Evolutionary conservation across 2,888 invertebrate species (phyloP).

Genomic region (Drosophila longiperda): DNA sequence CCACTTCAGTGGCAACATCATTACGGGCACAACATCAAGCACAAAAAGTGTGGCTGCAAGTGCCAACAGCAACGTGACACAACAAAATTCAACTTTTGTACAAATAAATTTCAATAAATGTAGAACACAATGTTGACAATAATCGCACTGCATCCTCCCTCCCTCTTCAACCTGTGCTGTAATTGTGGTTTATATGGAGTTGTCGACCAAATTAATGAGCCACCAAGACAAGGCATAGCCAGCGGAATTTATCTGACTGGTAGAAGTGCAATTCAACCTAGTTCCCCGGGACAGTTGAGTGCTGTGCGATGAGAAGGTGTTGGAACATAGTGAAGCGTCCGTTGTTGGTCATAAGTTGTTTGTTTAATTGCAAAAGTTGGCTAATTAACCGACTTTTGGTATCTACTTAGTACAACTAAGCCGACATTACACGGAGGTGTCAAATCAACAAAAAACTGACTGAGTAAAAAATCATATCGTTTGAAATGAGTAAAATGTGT

Average conservation of each 20-base stretch:
- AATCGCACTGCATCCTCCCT: neutral
- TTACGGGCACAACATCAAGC: conserved; percentile 41
- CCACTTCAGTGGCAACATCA: conserved; percentile 33
- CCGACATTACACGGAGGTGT: neutral
- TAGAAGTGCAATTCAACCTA: conserved; percentile 25
- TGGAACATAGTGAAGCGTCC: neutral
- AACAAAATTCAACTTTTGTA: conserved; percentile 49
- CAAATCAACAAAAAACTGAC: neutral
- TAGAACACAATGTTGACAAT: conserved; percentile 58
- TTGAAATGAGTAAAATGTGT: neutral
- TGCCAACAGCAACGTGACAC: conserved; percentile 30
- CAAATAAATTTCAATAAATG: conserved; percentile 73
- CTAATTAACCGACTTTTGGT: conserved; percentile 63
- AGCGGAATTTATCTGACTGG: conserved; percentile 39
- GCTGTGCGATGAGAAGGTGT: neutral
- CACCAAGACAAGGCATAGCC: conserved; percentile 21
- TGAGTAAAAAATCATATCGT: no score
- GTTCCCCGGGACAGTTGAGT: conserved; percentile 4
- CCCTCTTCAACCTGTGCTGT: neutral
- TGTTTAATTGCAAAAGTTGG: conserved; percentile 48
- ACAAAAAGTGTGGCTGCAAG: conserved; percentile 10
- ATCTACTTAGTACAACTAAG: conserved; percentile 1
- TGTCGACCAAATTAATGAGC: conserved; percentile 43
- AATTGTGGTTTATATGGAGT: conserved; percentile 33
- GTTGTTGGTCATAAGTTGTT: conserved; percentile 12